A percentile compares a stretch with the other conserved stretches of the same genome.
These are phyloP conservation scores for Tenrec ecaudatus DNA, from an alignment of 2,113 vertebrate species.

Conservation along the genomic window DNA sequence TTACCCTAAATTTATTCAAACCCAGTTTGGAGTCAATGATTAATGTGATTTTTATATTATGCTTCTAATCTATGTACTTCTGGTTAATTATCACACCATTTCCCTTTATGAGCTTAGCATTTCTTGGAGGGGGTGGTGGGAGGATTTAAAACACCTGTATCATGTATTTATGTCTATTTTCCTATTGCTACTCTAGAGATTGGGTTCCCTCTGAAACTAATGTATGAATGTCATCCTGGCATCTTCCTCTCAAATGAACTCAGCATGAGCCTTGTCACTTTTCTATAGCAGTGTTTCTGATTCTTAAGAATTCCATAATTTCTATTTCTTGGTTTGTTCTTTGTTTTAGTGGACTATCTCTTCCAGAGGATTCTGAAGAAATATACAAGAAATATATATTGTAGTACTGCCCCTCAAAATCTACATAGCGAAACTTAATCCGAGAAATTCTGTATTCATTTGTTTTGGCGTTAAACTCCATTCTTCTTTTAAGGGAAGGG, in stretches of 20 bases:
- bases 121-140: no score
- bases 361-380: not conserved
- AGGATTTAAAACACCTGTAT: not conserved
- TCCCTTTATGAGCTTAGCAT: not conserved
- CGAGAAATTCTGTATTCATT: not conserved
- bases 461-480: not conserved
- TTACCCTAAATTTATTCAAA: not conserved
- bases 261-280: not conserved
- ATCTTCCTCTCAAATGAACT: not conserved
- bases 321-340: not conserved
- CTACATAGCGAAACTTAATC: not conserved
- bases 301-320: not conserved
- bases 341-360: not conserved
- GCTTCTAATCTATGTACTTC: not conserved
- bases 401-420: not conserved
- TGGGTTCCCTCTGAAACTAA: not conserved
- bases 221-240: not conserved
- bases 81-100: slow-evolving; percentile 12
- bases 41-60: not conserved
- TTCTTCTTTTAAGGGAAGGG: not conserved
- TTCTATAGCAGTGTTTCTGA: not conserved
- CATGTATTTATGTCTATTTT: not conserved
- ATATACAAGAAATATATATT: not conserved
- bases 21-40: not conserved
- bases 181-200: not conserved